Base-by-base conservation (phyloP, 2,797 vertebrate genomes). In the Gymnodraco acuticeps region DNA sequence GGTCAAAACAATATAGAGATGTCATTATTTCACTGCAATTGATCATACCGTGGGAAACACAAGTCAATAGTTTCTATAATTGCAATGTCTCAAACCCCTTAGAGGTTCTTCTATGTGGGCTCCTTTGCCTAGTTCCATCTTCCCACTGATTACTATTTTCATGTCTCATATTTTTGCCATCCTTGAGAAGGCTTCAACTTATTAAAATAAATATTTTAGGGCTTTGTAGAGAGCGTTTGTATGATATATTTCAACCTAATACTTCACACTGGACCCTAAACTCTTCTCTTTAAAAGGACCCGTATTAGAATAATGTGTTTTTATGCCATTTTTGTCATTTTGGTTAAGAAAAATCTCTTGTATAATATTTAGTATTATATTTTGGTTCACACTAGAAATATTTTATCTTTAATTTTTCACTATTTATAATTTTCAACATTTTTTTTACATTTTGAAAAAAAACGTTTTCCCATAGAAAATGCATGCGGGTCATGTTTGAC, bases 11-110 rank as follows among this genome's bases (percentile, higher is more conserved):
- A 95, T 93, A 95, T 84, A 94, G 92, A 94, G 85, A 94, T 95
- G 94, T 95, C 94, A 95, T 95, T 95, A 95, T 94, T 95, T 93
- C 92, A 82, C 91, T 84, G 91, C 94, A 93, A 95, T 95, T 95
- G 95, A 95, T 95, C 94, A 95, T 93, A 94, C 93, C 94, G 94
- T 86, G 89, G 88, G 93, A 95, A 93, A 94, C 92, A 94, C 93
- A 93, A 95, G 95, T 96, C 94, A 95, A 96, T 95, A 95, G 93
- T 93, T 93, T 92, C 93, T 94, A 95, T 95, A 95, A 95, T 95
- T 95, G 94, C 92, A 92, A 90, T 89, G 92, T 94, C 93, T 93
- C 88, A 87, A 87, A 84, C 79, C 85, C 90, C 86, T 89, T 58
- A 41, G 83, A 88, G 87, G 71, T 87, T 91, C 84, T 81, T 92